These are phyloP conservation scores for Grus americana DNA, from an alignment of 2,113 vertebrate genomes.

Conservation along the genomic window DNA sequence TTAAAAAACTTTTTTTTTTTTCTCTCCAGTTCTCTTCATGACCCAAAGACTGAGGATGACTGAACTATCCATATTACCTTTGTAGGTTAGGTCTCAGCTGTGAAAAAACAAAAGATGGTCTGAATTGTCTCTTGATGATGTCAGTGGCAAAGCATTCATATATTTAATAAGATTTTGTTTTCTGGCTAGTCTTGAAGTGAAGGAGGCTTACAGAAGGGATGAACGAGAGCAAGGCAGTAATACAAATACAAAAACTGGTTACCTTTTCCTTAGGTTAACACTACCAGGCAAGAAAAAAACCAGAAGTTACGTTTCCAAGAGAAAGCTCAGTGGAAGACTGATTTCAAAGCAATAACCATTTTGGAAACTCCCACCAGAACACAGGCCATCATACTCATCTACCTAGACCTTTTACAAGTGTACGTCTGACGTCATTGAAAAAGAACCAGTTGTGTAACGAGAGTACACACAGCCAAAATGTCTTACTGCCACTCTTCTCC, in stretches of 20 bases:
- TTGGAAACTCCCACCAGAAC: neutral
- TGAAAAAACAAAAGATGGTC: neutral
- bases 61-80: neutral
- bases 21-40: neutral
- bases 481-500: neutral
- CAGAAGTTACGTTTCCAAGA: neutral
- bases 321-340: neutral
- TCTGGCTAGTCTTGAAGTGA: neutral
- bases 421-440: neutral
- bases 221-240: neutral
- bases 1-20: neutral
- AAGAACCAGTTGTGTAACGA: neutral
- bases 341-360: neutral
- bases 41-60: neutral
- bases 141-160: neutral
- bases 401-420: neutral
- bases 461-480: neutral
- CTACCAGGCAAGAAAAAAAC: neutral
- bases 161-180: neutral
- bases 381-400: too few species aligned
- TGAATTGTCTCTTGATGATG: neutral
- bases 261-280: neutral
- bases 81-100: neutral
- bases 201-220: neutral
- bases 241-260: neutral